phyloP scores from a whole-genome alignment of 2,113 vertebrate species.

The Epinephelus moara region DNA sequence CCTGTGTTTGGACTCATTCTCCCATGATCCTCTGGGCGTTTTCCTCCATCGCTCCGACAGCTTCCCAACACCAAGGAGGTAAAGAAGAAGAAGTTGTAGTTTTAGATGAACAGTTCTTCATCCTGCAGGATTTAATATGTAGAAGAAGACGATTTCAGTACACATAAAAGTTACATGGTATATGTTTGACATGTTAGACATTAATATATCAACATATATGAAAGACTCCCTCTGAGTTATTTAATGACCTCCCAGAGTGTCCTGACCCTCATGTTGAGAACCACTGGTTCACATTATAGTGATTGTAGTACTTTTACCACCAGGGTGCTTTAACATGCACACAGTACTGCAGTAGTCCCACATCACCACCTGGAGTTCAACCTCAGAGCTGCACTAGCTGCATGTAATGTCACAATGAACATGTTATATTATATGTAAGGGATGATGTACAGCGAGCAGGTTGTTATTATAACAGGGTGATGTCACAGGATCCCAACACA shows the following conservation, averaged over 20 bases:
- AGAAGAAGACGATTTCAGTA: background rate
- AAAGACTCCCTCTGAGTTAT: background rate
- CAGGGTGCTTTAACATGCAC: background rate
- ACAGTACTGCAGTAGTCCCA: background rate
- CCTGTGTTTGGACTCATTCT: constrained; percentile 27
- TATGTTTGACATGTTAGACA: too few relatives aligned
- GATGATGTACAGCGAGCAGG: too few relatives aligned
- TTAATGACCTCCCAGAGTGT: background rate
- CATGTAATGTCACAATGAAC: background rate
- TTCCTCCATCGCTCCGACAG: constrained; percentile 75
- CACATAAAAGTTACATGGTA: background rate
- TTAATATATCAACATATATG: background rate
- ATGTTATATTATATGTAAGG: background rate
- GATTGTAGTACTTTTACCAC: too few relatives aligned
- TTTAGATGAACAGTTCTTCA: background rate
- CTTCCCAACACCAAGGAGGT: constrained; percentile 91
- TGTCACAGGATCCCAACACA: too few relatives aligned
- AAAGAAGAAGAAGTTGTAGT: constrained; percentile 67
- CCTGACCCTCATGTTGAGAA: background rate
- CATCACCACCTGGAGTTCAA: constrained; percentile 27
- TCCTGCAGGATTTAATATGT: background rate
- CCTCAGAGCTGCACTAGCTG: background rate
- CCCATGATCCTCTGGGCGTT: constrained; percentile 64
- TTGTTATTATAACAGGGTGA: background rate
- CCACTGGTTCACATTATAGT: background rate